Evolutionary conservation across 1,140 invertebrate genomes (phyloP).

Genomic region (Mamestra configurata): DNA sequence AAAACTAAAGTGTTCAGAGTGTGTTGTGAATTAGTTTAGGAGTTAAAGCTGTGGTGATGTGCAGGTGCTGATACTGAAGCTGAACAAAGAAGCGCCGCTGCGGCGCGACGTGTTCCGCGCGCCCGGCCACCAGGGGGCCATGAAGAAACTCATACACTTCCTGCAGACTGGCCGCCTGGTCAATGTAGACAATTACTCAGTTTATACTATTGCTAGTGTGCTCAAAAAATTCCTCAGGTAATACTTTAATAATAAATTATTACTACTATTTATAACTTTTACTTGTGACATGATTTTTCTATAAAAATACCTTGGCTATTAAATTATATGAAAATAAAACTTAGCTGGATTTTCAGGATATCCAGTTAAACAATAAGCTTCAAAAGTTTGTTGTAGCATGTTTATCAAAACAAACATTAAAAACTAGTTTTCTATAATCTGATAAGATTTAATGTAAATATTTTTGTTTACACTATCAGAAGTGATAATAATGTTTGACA

Average conservation of each 20-base stretch:
- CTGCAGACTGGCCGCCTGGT: conserved; percentile 97
- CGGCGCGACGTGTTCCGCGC: conserved; percentile 98
- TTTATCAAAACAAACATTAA: conserved; percentile 16
- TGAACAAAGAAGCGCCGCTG: conserved; percentile 97
- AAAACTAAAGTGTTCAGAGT: background rate
- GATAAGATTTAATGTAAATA: conserved; percentile 40
- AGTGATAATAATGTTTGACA: conserved; percentile 26
- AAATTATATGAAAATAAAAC: no score
- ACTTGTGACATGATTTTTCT: background rate
- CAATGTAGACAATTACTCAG: conserved; percentile 99
- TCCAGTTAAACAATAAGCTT: background rate
- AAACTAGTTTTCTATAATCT: conserved; percentile 14
- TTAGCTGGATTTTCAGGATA: no score
- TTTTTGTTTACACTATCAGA: conserved; percentile 24
- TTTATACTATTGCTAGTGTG: conserved; percentile 99
- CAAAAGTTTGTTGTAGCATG: background rate
- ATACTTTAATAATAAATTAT: conserved; percentile 6
- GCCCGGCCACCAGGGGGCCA: conserved; percentile 97
- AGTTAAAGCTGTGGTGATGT: conserved; percentile 59
- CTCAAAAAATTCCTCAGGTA: conserved; percentile 97
- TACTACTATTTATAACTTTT: background rate
- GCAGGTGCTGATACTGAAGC: conserved; percentile 96
- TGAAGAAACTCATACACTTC: conserved; percentile 98
- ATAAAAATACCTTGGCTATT: background rate
- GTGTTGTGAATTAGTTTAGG: conserved; percentile 42